Conservation (phyloP, 2,113 vertebrate species). For the Porphyrio hochstetteri region DNA sequence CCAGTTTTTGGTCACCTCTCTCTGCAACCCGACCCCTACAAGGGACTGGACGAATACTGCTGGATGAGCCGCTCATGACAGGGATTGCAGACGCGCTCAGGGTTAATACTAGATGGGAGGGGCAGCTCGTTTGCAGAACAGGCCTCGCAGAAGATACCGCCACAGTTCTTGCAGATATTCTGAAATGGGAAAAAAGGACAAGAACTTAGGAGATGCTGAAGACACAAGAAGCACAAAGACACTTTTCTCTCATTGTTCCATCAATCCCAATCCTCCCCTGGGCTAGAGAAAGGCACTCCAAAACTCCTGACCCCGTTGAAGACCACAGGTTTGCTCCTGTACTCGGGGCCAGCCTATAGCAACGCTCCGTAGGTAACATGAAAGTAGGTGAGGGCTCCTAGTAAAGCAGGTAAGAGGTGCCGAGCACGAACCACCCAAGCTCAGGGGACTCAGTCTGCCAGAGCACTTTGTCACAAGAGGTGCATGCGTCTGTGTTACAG, state of each 20-base stretch:
- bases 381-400: neutral
- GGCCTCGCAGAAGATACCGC: conserved; percentile 81
- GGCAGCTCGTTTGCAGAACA: conserved; percentile 86
- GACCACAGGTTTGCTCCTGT: neutral
- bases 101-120: conserved; percentile 89
- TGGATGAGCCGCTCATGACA: conserved; percentile 84
- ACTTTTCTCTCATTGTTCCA: neutral
- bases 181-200: conserved; percentile 43
- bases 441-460: fast-evolving
- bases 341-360: neutral
- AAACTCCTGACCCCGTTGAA: neutral
- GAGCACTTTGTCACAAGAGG: neutral
- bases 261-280: neutral
- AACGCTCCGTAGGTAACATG: neutral
- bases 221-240: no score
- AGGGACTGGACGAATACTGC: conserved; percentile 83
- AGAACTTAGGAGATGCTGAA: neutral
- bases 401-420: neutral
- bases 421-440: fast-evolving
- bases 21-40: conserved; percentile 48
- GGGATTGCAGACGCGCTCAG: conserved; percentile 81
- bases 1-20: fast-evolving
- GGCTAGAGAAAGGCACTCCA: no score
- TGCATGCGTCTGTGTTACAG: fast-evolving
- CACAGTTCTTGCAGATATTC: conserved; percentile 88